phyloP scores from a whole-genome alignment of 2,888 invertebrate genomes.

The Chrysodeixis includens region DNA sequence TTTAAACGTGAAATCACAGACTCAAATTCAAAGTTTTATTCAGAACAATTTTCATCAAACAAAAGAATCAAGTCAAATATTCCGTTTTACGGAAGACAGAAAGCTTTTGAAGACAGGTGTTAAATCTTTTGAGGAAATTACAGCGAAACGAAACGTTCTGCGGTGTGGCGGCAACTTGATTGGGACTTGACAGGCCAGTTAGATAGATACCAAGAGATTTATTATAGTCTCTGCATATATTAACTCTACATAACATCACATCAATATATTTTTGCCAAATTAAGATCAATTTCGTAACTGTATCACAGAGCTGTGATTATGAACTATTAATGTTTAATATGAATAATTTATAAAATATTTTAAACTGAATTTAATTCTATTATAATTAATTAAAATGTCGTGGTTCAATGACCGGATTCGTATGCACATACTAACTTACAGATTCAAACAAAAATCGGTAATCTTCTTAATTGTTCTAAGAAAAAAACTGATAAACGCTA shows the following conservation, averaged over 20 bases:
- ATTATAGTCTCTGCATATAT: conserved; percentile 19
- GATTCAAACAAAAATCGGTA: too few relatives aligned
- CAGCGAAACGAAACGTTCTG: conserved; percentile 8
- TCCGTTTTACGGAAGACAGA: neutral
- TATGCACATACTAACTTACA: too few relatives aligned
- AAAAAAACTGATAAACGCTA: too few relatives aligned
- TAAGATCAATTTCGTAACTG: neutral
- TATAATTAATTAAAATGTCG: too few relatives aligned
- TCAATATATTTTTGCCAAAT: conserved; percentile 16
- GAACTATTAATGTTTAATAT: neutral
- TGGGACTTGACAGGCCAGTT: conserved; percentile 18
- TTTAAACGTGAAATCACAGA: neutral
- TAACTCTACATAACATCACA: conserved; percentile 17
- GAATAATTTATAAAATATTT: too few relatives aligned
- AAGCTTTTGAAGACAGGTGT: neutral
- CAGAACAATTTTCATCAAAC: neutral
- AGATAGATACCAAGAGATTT: conserved; percentile 16
- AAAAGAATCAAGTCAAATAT: neutral
- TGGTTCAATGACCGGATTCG: too few relatives aligned
- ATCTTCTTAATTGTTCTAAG: too few relatives aligned
- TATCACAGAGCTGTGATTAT: neutral
- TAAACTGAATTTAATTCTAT: too few relatives aligned
- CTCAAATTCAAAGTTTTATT: neutral
- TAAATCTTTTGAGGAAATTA: conserved; percentile 8
- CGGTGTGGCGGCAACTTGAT: conserved; percentile 7